Evolutionary conservation across 2,797 vertebrate genomes (phyloP).

Genomic region (Gambusia yucatana): DNA sequence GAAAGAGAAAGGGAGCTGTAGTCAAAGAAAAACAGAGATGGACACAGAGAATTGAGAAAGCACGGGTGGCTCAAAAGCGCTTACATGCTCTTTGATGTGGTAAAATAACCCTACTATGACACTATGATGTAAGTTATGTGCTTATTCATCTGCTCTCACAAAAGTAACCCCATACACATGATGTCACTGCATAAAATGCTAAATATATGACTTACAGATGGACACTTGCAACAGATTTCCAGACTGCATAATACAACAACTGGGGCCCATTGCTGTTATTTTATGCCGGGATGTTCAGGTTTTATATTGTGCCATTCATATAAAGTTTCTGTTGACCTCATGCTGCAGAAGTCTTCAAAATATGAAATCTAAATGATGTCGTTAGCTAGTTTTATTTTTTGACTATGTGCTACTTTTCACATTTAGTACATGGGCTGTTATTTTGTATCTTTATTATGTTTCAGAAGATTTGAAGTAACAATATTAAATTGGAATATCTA

Average conservation of each 20-base stretch:
- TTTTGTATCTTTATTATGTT: background rate
- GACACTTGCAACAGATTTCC: conserved; percentile 30
- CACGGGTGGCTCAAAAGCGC: conserved; percentile 28
- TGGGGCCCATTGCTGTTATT: conserved; percentile 25
- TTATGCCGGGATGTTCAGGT: conserved; percentile 31
- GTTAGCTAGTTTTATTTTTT: background rate
- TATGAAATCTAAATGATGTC: background rate
- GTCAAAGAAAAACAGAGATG: conserved; percentile 43
- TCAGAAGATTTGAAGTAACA: background rate
- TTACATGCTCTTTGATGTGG: conserved; percentile 61
- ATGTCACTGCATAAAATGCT: conserved; percentile 51
- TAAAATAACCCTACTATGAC: conserved; percentile 54
- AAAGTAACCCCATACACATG: conserved; percentile 51
- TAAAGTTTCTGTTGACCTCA: background rate
- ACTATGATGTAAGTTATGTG: conserved; percentile 31
- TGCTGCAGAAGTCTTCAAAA: background rate
- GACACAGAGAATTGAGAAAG: conserved; percentile 23
- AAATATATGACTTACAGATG: conserved; percentile 56
- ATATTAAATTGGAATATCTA: background rate
- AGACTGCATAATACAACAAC: conserved; percentile 34
- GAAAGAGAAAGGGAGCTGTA: conserved; percentile 22
- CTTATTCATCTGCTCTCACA: conserved; percentile 31
- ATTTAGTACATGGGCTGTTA: background rate
- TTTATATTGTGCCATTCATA: background rate
- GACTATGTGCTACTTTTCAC: background rate